Base-by-base conservation (phyloP, 2,113 vertebrate genomes). In the Cygnus atratus region DNA sequence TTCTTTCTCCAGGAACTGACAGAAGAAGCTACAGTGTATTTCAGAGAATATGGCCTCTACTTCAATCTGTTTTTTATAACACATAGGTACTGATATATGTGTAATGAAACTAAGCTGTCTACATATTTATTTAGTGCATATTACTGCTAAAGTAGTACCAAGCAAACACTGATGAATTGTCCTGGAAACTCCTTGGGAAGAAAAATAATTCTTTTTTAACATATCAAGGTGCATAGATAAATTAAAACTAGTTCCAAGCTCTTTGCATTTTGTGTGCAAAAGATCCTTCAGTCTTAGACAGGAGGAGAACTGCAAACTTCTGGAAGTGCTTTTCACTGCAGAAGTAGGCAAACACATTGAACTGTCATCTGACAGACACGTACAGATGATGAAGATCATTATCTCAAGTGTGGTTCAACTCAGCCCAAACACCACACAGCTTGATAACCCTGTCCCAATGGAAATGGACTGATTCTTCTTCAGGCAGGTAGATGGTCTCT, bases 101-200 rank as follows among this genome's bases (percentile, higher is more conserved):
- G 76, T 93, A 92, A 94, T 95, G 90, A 90, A 87, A 72, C 62
- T 89, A 92, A 93, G 92, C 88, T 96, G 86, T 82, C 83, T 58
- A 88, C 63, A 89, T 95, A 95, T 96, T 96, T 97, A 67, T 55
- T 41, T 90, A 91, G 87, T 66, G 50, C 81, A 24, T 83, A 95
- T 95, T 95, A 85, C 91, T 75, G 63, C 39, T 48, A 91, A 92
- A 93, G 82, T 83, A 89, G 89, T 77, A 78, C 54, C 48, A 59
- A 73, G 81, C 44, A 95, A 95, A 94, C 77, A 70, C 28, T n/a
- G 54, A 91, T 76, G 57, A 96, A 87, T 95, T 95, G 76, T 75
- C 16, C 74, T 82, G 44, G 91, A 91, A 93, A 83, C 26, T 43
- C n/a, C 39, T 75, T 26, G 4, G 74, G 78, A 96, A 85, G 74